phyloP scores from a whole-genome alignment of 1,140 invertebrate genomes.

The Lanistes nyassanus region DNA sequence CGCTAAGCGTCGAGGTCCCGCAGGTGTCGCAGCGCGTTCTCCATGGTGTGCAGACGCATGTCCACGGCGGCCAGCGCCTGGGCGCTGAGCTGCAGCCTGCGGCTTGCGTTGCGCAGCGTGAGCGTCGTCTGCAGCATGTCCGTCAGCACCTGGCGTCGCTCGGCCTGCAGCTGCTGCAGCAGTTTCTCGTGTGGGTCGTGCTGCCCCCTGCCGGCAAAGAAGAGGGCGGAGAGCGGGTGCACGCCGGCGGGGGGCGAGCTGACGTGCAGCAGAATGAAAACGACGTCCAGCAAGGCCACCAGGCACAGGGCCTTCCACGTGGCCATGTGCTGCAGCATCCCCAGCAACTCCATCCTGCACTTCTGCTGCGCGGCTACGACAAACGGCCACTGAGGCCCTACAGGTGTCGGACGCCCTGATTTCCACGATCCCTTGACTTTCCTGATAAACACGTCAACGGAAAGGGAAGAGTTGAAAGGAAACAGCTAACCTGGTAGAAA shows the following conservation, averaged over 20 bases:
- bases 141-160: background rate
- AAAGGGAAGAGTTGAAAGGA: too few relatives aligned
- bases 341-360: constrained; percentile 17
- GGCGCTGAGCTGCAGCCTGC: background rate
- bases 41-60: background rate
- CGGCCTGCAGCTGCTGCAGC: constrained; percentile 2
- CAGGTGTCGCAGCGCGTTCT: too few relatives aligned
- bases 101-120: constrained; percentile 9
- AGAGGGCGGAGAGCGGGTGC: background rate
- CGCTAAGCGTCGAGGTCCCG: too few relatives aligned
- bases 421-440: too few relatives aligned
- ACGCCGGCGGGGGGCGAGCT: background rate
- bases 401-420: background rate
- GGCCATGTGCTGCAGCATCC: constrained; percentile 17
- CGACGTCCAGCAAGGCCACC: constrained; percentile 15
- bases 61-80: background rate
- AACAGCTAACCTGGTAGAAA: too few relatives aligned
- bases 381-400: background rate
- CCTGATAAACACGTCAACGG: too few relatives aligned
- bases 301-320: constrained; percentile 10
- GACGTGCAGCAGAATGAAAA: constrained; percentile 17
- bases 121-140: constrained; percentile 7
- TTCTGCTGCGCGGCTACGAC: background rate
- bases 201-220: background rate
- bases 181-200: background rate